Evolutionary conservation across 2,113 vertebrate species (phyloP).

Genomic region (Tilapia sparmanii): DNA sequence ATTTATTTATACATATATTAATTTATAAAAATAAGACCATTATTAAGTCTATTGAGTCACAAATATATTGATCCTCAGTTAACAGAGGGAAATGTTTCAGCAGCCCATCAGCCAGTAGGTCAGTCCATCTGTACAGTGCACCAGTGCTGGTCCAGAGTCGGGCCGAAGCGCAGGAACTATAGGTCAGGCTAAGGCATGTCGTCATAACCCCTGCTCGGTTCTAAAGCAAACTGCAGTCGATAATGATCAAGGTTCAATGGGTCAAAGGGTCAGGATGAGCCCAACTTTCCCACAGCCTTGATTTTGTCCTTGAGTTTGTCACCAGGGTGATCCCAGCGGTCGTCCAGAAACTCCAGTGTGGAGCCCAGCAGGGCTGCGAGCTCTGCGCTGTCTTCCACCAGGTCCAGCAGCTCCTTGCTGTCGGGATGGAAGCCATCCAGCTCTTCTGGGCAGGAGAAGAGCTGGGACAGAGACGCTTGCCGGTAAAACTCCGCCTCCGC

Average conservation of each 20-base stretch:
- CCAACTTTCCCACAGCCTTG: conserved; percentile 41
- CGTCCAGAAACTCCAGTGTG: conserved; percentile 81
- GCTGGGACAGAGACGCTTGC: conserved; percentile 87
- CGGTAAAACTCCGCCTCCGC: conserved; percentile 89
- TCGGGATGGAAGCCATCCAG: conserved; percentile 85
- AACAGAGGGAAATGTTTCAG: conserved; percentile 31
- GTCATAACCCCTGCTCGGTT: conserved; percentile 20
- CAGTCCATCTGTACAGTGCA: conserved; percentile 52
- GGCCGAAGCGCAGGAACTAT: conserved; percentile 6
- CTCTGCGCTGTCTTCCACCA: conserved; percentile 88
- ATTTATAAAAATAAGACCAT: conserved; percentile 79
- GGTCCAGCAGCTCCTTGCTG: conserved; percentile 89
- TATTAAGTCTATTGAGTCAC: conserved; percentile 76
- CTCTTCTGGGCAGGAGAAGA: conserved; percentile 86
- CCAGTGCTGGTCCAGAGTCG: conserved; percentile 35
- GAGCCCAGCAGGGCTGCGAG: conserved; percentile 87
- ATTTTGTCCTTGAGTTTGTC: conserved; percentile 59
- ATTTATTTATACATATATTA: conserved; percentile 73
- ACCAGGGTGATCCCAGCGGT: conserved; percentile 59
- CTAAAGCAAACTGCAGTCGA: conserved; percentile 38
- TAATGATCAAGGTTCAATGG: not conserved
- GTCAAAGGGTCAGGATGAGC: conserved; percentile 52
- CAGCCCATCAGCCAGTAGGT: conserved; percentile 43
- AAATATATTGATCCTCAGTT: conserved; percentile 62
- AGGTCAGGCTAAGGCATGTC: conserved; percentile 49